Evolutionary conservation across 2,888 invertebrate species (phyloP).

Genomic region (Pyrrhosoma nymphula): DNA sequence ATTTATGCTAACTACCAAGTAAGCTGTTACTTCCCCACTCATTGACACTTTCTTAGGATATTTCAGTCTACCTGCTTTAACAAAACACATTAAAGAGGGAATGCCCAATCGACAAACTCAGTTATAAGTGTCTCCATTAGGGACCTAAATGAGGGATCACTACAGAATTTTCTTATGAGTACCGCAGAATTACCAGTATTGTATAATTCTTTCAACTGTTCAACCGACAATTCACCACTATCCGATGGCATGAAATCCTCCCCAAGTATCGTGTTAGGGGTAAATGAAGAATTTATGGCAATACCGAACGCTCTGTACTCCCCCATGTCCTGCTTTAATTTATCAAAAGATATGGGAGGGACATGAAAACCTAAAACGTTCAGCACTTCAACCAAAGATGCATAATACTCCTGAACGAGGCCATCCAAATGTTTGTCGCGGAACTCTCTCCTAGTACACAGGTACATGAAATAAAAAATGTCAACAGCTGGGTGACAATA

Average conservation of each 20-base stretch:
- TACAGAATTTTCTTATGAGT: background rate
- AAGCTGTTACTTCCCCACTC: too few relatives aligned
- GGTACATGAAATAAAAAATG: constrained; percentile 34
- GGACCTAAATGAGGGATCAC: background rate
- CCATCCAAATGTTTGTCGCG: background rate
- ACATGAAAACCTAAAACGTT: background rate
- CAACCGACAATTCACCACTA: background rate
- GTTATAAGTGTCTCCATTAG: background rate
- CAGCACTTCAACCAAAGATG: background rate
- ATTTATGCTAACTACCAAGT: too few relatives aligned
- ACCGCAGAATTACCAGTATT: background rate
- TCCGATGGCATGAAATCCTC: constrained; percentile 27
- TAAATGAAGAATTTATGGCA: background rate
- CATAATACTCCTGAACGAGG: background rate
- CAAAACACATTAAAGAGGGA: background rate
- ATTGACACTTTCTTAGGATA: too few relatives aligned
- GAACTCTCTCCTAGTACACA: constrained; percentile 42
- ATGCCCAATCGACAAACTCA: constrained; percentile 17
- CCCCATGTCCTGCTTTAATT: background rate
- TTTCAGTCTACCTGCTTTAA: too few relatives aligned
- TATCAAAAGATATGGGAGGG: constrained; percentile 23
- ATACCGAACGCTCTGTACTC: constrained; percentile 29
- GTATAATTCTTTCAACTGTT: background rate
- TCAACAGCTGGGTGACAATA: constrained; percentile 47
- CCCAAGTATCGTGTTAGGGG: background rate